These are phyloP conservation scores for Bursaphelenchus okinawaensis DNA, from an alignment of 2,888 invertebrate species.

Conservation along the genomic window DNA sequence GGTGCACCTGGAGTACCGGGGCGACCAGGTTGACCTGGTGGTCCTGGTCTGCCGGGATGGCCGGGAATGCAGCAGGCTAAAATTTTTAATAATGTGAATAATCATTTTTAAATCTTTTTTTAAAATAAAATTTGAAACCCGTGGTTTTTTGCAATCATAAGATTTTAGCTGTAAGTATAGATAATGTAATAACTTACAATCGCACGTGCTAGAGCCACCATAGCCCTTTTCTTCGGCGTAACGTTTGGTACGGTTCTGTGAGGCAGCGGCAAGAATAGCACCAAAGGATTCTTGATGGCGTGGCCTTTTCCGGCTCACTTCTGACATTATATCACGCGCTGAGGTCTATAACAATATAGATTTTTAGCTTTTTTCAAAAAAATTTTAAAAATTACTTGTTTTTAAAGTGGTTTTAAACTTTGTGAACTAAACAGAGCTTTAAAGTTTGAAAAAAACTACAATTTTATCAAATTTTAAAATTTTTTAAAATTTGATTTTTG, in stretches of 20 bases:
- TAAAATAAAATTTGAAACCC: not conserved
- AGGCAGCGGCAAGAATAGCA: slow-evolving; percentile 34
- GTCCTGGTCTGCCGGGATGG: slow-evolving; percentile 51
- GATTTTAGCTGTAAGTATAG: no score
- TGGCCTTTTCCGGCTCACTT: slow-evolving; percentile 50
- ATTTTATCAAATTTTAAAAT: not conserved
- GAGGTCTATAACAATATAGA: slow-evolving; percentile 35
- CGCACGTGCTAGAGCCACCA: slow-evolving; percentile 40
- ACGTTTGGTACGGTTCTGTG: slow-evolving; percentile 39
- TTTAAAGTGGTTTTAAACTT: not conserved
- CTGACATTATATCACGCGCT: slow-evolving; percentile 54
- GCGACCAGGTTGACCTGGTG: slow-evolving; percentile 22
- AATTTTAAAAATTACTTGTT: not conserved
- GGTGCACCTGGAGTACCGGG: slow-evolving; percentile 42
- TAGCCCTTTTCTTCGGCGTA: slow-evolving; percentile 27
- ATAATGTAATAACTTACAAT: no score
- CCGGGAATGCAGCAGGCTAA: slow-evolving; percentile 52
- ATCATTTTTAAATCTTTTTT: not conserved
- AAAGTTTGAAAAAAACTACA: not conserved
- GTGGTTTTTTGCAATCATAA: no score
- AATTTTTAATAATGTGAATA: slow-evolving; percentile 10
- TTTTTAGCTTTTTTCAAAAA: not conserved
- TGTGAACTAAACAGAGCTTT: not conserved
- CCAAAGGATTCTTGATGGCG: slow-evolving; percentile 16
- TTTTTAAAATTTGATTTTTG: slow-evolving; percentile 4